Evolutionary conservation across 2,797 vertebrate species (phyloP).

Genomic region (Myoxocephalus aenaeus): DNA sequence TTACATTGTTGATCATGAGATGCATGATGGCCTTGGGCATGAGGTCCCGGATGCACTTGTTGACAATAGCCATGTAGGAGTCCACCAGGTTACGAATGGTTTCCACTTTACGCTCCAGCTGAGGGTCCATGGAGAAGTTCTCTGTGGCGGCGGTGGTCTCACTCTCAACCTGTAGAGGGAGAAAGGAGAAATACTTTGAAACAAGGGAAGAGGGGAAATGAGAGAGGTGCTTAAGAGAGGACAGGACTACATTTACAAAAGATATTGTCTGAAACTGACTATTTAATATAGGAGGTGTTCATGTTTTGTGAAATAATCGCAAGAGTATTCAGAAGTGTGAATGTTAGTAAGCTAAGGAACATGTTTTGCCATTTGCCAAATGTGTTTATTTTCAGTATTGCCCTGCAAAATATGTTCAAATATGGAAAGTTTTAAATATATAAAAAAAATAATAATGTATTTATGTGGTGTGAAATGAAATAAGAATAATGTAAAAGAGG

Average conservation of each 20-base stretch:
- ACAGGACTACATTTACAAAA: not conserved
- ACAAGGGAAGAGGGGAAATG: not conserved
- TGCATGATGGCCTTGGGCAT: conserved; percentile 99
- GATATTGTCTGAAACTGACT: not conserved
- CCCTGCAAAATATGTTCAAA: not conserved
- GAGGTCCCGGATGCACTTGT: conserved; percentile 96
- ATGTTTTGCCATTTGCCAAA: not conserved
- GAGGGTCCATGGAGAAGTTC: conserved; percentile 98
- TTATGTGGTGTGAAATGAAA: not conserved
- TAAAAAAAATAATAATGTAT: not conserved
- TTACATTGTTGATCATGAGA: conserved; percentile 94
- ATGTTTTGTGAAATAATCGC: not conserved
- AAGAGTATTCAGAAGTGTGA: not conserved
- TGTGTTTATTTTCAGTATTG: not conserved
- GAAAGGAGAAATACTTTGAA: not conserved
- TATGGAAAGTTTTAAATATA: not conserved
- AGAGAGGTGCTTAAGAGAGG: not conserved
- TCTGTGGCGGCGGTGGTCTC: conserved; percentile 89
- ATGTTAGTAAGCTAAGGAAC: not conserved
- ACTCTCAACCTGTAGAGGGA: conserved; percentile 85
- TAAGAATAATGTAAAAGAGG: not conserved
- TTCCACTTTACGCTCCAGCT: conserved; percentile 97
- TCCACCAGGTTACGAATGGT: conserved; percentile 97
- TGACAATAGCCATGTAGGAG: conserved; percentile 98
- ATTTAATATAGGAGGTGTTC: not conserved